A percentile compares a stretch with the other conserved stretches of the same genome.
Evolutionary conservation across 2,888 invertebrate species (phyloP).

Genomic region (Steromphala cineraria): DNA sequence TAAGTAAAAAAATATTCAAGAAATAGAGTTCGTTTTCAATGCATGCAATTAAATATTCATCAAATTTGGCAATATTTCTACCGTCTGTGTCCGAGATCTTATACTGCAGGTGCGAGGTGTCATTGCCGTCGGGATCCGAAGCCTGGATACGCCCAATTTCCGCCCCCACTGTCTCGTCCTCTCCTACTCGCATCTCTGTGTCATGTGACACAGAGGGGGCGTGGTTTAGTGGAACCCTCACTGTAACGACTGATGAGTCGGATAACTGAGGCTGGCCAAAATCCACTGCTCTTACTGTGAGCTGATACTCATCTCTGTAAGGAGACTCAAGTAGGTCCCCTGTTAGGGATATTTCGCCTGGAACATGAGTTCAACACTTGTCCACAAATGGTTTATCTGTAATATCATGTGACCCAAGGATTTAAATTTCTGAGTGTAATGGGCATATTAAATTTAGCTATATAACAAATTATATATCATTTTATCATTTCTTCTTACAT

Average conservation of each 20-base stretch:
- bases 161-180: neutral
- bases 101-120: neutral
- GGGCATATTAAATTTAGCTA: too few relatives aligned
- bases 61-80: neutral
- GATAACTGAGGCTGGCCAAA: slow-evolving; percentile 26
- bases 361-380: neutral
- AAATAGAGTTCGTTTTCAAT: too few relatives aligned
- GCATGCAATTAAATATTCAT: too few relatives aligned
- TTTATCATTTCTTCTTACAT: too few relatives aligned
- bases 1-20: too few relatives aligned
- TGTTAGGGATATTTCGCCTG: slow-evolving; percentile 20
- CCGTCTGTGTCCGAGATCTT: neutral
- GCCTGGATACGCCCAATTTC: slow-evolving; percentile 8
- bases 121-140: slow-evolving; percentile 12
- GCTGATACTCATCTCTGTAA: slow-evolving; percentile 5
- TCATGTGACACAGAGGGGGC: slow-evolving; percentile 5
- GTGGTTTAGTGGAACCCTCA: slow-evolving; percentile 25
- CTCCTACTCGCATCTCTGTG: slow-evolving; percentile 15
- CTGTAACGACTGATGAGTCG: neutral
- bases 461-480: too few relatives aligned
- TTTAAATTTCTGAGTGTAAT: too few relatives aligned
- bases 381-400: too few relatives aligned
- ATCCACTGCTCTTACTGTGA: slow-evolving; percentile 23
- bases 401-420: too few relatives aligned
- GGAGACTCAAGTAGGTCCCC: slow-evolving; percentile 19